Evolutionary conservation across 2,888 invertebrate species (phyloP).

Genomic region (Eupeodes latifasciatus): DNA sequence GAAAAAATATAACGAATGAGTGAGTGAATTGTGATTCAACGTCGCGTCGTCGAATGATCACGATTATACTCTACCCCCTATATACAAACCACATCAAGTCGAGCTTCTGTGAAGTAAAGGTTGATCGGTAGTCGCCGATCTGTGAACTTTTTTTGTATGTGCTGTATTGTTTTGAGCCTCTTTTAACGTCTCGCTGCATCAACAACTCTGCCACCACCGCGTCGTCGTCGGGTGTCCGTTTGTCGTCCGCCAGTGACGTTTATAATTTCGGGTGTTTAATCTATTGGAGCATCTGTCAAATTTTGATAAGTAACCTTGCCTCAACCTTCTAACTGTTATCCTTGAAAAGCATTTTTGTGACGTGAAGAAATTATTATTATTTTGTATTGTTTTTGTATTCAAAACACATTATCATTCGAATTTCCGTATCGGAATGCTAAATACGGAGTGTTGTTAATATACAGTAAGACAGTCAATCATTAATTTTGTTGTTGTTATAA

Average conservation of each 20-base stretch:
- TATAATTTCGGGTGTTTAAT: not conserved
- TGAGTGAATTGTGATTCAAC: slow-evolving; percentile 47
- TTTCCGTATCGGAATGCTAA: slow-evolving; percentile 61
- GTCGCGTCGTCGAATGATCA: not conserved
- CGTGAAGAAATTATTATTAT: slow-evolving; percentile 28
- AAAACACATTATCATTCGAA: slow-evolving; percentile 42
- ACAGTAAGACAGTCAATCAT: slow-evolving; percentile 13
- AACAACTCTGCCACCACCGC: too few species aligned
- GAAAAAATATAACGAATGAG: slow-evolving; percentile 7
- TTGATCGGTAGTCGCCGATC: slow-evolving; percentile 38
- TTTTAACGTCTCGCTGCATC: not conserved
- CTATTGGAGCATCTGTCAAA: not conserved
- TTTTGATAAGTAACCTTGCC: slow-evolving; percentile 1
- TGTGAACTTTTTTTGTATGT: not conserved
- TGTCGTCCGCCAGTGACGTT: not conserved
- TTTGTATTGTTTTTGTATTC: not conserved
- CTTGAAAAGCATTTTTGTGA: slow-evolving; percentile 35
- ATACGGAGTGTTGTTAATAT: slow-evolving; percentile 12
- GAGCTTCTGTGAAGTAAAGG: slow-evolving; percentile 50
- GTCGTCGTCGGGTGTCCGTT: too few species aligned
- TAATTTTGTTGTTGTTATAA: not conserved
- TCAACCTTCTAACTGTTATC: slow-evolving; percentile 40
- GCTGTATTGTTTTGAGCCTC: not conserved
- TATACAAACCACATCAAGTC: slow-evolving; percentile 30
- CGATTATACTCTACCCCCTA: slow-evolving; percentile 15